These are phyloP conservation scores for Myotis yumanensis DNA, from an alignment of 2,113 vertebrate species.

Conservation along the genomic window DNA sequence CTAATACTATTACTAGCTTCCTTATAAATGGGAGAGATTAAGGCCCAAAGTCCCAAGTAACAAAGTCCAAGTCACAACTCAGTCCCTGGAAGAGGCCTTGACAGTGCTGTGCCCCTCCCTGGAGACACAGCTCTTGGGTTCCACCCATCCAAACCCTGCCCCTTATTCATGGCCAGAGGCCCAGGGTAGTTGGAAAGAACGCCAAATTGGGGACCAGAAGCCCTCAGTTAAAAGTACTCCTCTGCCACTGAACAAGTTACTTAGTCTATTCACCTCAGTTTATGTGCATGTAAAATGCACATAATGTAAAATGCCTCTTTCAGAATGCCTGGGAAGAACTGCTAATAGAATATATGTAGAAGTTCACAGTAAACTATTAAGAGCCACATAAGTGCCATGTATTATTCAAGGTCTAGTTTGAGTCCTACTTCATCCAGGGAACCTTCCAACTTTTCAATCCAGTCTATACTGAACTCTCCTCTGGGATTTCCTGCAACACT, in stretches of 20 bases:
- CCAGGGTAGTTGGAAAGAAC: background rate
- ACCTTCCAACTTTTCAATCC: conserved; percentile 4
- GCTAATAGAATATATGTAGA: background rate
- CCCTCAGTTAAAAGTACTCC: background rate
- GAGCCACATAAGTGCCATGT: background rate
- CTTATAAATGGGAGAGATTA: background rate
- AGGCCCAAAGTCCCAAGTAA: background rate
- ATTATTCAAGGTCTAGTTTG: conserved; percentile 11
- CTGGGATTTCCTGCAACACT: background rate
- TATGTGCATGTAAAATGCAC: background rate
- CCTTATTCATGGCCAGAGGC: background rate
- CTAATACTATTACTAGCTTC: background rate
- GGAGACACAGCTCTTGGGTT: background rate
- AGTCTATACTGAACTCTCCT: background rate
- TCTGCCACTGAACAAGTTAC: background rate
- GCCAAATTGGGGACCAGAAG: background rate
- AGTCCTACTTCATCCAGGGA: background rate
- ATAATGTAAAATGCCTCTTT: background rate
- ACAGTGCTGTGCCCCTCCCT: background rate
- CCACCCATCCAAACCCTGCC: background rate
- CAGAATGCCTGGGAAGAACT: background rate
- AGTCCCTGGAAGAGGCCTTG: background rate
- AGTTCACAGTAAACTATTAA: background rate
- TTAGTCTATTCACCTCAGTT: background rate
- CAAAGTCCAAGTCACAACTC: background rate